Evolutionary conservation across 92 coral and sea anemone species (phyloP), one percentile per base, ranked within the genome.

Genomic region (Virgularia gustaviana): DNA sequence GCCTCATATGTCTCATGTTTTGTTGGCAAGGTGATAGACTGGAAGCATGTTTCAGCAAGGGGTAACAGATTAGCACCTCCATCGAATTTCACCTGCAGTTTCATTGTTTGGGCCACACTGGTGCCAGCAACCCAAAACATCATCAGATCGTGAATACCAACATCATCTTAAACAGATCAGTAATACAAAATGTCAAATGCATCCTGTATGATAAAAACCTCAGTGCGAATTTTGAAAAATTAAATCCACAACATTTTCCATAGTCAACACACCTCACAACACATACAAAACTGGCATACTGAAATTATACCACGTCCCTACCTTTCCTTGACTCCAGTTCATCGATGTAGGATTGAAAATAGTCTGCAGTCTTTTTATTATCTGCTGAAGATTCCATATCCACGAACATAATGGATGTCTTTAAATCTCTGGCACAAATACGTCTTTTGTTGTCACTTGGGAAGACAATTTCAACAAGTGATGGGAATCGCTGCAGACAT

Each of bases 1-100:
- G 64, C 75, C n/a, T 64, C 74, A 49, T 49, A 77, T 20, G 53
- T 47, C 28, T 49, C 28, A 64, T 77, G 59, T 12, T 47, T 60
- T 31, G 81, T 38, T 6, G 81, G 81, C 16, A 77, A 41, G 34
- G 64, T 32, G 23, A 77, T 65, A 24, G 74, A 15, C 13, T 31
- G 33, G 47, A 77, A 77, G 47, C 81, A 77, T 16, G 81, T 77
- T 77, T 77, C 75, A 22, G 65, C 43, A 35, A 73, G 23, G 27
- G 78, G 78, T 70, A 72, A 55, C 12, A 31, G 38, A 41, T 42
- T n/a, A 12, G 44, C 9, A 56, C 41, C 78, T 29, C 58, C 78
- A 28, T 73, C 56, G 55, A 73, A 73, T 58, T 73, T 73, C 56
- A 73, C 49, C 49, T 42, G 67, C 24, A 73, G 57, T n/a, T n/a